Base-by-base conservation (phyloP, 2,113 vertebrate genomes). In the Gobiocypris rarus region DNA sequence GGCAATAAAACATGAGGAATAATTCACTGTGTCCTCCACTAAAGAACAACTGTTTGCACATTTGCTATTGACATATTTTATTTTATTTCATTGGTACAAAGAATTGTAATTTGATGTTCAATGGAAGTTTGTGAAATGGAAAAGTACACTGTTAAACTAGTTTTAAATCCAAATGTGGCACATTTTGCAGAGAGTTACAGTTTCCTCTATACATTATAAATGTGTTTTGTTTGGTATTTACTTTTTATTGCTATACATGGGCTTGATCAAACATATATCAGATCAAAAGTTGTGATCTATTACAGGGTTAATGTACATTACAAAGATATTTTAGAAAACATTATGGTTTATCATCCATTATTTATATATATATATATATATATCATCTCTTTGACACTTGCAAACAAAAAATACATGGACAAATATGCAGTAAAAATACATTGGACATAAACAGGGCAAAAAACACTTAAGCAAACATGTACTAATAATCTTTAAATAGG, bases 1-100 rank as follows among this genome's bases (percentile, higher is more conserved):
- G 93, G 95, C 95, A 96, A 96, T 95, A 96, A 96, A 95, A 93
- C 92, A 95, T 95, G 95, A 94, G 95, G 94, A 95, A 95, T 96
- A 95, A 88, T 95, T 95, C 94, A 94, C 95, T 93, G 94, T 93
- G 93, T 93, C 91, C 93, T 93, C 93, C 93, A 96, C 95, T 95
- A 95, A 96, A 95, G 94, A 96, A 93, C 94, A 93, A 95, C 94
- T 95, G 94, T 95, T 95, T 94, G 93, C 94, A 95, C 94, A 96
- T 96, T 95, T 94, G 93, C 93, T 92, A 94, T 91, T 93, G 93
- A 94, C 94, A 93, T 91, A 93, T 96, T 95, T 92, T 93, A 93
- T 93, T 93, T 95, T 93, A 93, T 92, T 91, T 90, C 89, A 88
- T 91, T 91, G 89, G 92, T 91, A 78, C 41, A 71, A 93, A 91